Evolutionary conservation across 2,888 invertebrate species (phyloP), one percentile per base, ranked within the genome.

Genomic region (Coleophora deauratella): DNA sequence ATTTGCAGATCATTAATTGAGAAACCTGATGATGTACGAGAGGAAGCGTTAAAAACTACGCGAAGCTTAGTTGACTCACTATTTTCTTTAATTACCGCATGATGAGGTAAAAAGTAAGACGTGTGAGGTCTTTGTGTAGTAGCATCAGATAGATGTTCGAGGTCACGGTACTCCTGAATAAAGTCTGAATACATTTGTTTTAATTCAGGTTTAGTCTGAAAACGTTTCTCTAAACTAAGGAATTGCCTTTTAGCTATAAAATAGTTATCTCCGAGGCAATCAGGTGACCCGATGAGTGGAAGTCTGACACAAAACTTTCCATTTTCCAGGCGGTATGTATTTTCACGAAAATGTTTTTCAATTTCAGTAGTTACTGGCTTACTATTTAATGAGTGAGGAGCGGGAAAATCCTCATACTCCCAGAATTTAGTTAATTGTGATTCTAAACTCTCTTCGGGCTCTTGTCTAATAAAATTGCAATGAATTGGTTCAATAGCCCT

Each of bases 31-130:
- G 43, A 31, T 8, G 46, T 46, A 9, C 15, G 21, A 9, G 40
- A 43, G 3, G 43, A 43, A 0, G 40, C 49, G 10, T 49, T 40
- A 27, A 49, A 49, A 7, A 49, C 44, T 15, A 37, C 40, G 2
- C 48, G 41, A 7, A 49, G 21, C 31, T 44, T 44, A 9, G 49
- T 49, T 1, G 46, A 40, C 13, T 35, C 37, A 33, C 48, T 48
- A 9, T 27, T 6, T 13, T 43, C 41, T n/a, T 32, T 28, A 8
- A 43, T 11, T 1, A 48, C 44, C 2, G 37, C 38, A 35, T 46
- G 49, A 28, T 49, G 49, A 1, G 43, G 44, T n/a, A 47, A 8
- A 30, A 37, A 42, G 40, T 43, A 43, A n/a, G 14, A 11, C 9
- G 2, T 2, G 8, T 9, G 1, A 9, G 36, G 36, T 2, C 9